Evolutionary conservation across 2,797 vertebrate species (phyloP), one percentile per base, ranked within the genome.

Genomic region (Hemibagrus guttatus): DNA sequence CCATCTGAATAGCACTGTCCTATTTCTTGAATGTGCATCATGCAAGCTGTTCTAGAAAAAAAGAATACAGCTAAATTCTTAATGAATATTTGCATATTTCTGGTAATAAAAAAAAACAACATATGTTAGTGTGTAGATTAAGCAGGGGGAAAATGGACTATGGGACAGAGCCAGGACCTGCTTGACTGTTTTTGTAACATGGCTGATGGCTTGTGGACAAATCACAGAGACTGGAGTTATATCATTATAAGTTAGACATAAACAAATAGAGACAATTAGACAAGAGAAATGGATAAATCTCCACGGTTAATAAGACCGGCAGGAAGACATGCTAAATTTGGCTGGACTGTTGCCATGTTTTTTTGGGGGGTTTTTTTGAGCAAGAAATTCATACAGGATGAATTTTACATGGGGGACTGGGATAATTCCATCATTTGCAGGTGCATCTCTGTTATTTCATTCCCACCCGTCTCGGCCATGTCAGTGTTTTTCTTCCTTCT

Each of bases 351-450:
- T 49, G 59, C 59, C 59, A 42, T 46, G 79, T 0, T 5, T 2
- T 61, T 39, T 35, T 79, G n/a, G n/a, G n/a, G n/a, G n/a, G 58
- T 49, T 16, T 52, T 72, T 72, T 46, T 2, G 13, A 79, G 9
- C 31, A 35, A 28, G 56, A 39, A 39, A 56, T 11, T 78, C 12
- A 6, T 81, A 31, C 17, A 17, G 59, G 79, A 81, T 42, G n/a
- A n/a, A 81, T 81, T 63, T 81, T n/a, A 16, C 58, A 46, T 9
- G 7, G 4, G 79, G 59, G 59, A 63, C 61, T 28, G 42, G 26
- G 61, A 81, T 61, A 56, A 49, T 81, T 64, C 80, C 80, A 81
- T 66, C 26, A 81, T 49, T 81, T 66, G 59, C 80, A 81, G 80
- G 80, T 81, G 61, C 42, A 49, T 64, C n/a, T 66, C 80, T 49